These are phyloP conservation scores for Empis livida DNA, from an alignment of 2,888 invertebrate genomes.

Conservation along the genomic window DNA sequence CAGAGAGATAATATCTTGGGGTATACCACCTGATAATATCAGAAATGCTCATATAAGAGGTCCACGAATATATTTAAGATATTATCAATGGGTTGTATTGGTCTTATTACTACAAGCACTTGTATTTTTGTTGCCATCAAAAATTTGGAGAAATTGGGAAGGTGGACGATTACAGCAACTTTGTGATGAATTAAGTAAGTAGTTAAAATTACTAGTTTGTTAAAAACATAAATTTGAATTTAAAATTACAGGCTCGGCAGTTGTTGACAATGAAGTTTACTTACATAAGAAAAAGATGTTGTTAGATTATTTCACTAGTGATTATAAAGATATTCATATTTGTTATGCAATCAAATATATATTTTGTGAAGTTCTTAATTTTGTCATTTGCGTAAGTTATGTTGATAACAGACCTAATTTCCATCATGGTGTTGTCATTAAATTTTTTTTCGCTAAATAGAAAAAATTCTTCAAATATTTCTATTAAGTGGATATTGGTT, in stretches of 20 bases:
- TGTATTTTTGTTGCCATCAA: constrained; percentile 29
- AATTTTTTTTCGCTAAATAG: background rate
- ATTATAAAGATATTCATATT: constrained; percentile 26
- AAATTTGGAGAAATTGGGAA: constrained; percentile 33
- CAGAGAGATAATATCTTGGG: constrained; percentile 37
- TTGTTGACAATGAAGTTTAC: constrained; percentile 18
- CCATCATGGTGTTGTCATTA: too few relatives aligned
- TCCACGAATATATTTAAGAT: constrained; percentile 25
- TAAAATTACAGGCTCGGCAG: constrained; percentile 16
- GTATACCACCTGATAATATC: constrained; percentile 27
- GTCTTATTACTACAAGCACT: constrained; percentile 27
- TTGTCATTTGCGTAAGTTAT: constrained; percentile 55
- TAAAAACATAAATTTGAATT: background rate
- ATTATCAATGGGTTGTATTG: constrained; percentile 33
- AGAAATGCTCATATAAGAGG: constrained; percentile 31
- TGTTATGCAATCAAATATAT: constrained; percentile 51
- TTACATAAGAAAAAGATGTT: constrained; percentile 14
- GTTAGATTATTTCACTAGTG: constrained; percentile 23
- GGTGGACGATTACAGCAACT: constrained; percentile 37
- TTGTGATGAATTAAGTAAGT: constrained; percentile 26
- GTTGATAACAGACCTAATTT: background rate
- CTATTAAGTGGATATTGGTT: background rate
- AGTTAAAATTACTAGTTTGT: background rate
- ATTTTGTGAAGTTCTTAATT: constrained; percentile 60
- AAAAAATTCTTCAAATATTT: background rate